A percentile compares a stretch with the other conserved stretches of the same genome.
These are phyloP conservation scores for Anagyrus pseudococci DNA, from an alignment of 2,888 invertebrate genomes.

Conservation along the genomic window DNA sequence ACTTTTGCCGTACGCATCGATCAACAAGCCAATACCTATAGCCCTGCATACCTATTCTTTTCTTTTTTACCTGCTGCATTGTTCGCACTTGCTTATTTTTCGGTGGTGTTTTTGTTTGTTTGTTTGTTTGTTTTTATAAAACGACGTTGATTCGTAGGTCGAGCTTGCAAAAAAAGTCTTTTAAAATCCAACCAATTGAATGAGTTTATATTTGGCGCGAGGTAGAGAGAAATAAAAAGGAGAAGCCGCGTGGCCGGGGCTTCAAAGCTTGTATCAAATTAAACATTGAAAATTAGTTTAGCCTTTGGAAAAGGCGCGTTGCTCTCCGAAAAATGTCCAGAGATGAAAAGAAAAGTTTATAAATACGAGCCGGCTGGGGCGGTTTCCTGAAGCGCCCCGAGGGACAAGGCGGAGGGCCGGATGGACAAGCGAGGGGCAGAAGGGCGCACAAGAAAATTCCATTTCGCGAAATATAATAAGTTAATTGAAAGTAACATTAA, in stretches of 20 bases:
- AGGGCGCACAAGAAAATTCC: constrained; percentile 23
- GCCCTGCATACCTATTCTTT: neutral
- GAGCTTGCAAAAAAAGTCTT: neutral
- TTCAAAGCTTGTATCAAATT: no score
- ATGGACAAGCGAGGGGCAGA: neutral
- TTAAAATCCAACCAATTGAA: no score
- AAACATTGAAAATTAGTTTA: neutral
- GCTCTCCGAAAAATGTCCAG: neutral
- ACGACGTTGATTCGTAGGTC: no score
- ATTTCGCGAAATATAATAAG: constrained; percentile 28
- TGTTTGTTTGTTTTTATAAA: no score
- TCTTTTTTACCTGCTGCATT: neutral
- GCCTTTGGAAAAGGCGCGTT: neutral
- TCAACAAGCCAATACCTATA: neutral
- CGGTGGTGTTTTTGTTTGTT: no score
- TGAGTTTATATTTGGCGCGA: no score
- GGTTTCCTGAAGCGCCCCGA: neutral
- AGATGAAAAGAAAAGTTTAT: neutral
- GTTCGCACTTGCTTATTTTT: no score
- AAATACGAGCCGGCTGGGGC: neutral
- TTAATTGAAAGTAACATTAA: constrained; percentile 34
- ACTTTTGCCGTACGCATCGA: neutral
- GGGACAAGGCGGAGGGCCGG: neutral
- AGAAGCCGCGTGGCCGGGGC: neutral
- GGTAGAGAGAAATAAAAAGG: neutral